Conservation (phyloP, 2,113 vertebrate genomes). For the Anguilla rostrata region DNA sequence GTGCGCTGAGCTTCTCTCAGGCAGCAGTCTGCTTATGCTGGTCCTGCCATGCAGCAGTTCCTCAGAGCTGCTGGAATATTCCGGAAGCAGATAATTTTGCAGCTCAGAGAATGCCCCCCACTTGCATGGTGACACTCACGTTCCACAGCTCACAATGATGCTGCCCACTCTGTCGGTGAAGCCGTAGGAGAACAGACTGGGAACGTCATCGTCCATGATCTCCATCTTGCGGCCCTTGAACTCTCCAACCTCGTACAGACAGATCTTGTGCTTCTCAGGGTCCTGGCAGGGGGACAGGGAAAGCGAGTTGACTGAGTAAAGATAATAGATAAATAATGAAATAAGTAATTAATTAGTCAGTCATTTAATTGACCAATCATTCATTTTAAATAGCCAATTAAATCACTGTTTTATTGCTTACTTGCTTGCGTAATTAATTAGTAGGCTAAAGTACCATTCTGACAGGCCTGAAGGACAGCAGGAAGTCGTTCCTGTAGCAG, state of each 20-base stretch:
- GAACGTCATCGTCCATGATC: conserved; percentile 80
- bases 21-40: no score
- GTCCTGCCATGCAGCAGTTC: no score
- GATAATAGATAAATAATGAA: not conserved
- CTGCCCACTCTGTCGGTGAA: conserved; percentile 80
- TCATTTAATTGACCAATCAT: not conserved
- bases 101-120: not conserved
- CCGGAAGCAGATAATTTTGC: no score
- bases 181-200: conserved; percentile 76
- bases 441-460: conserved; percentile 61
- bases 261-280: conserved; percentile 81
- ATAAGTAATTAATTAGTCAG: not conserved
- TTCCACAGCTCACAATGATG: conserved; percentile 75
- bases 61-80: no score
- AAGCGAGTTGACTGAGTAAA: not conserved
- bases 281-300: conserved; percentile 55
- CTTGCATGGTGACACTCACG: conserved; percentile 57
- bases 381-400: no score
- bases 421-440: not conserved
- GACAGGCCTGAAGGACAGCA: conserved; percentile 79
- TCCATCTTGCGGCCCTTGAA: conserved; percentile 83
- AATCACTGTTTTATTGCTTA: no score
- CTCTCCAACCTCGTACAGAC: conserved; percentile 77
- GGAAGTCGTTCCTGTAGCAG: conserved; percentile 76
- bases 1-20: no score